These are phyloP conservation scores for Boloria selene DNA, from an alignment of 2,888 invertebrate genomes.

Conservation along the genomic window DNA sequence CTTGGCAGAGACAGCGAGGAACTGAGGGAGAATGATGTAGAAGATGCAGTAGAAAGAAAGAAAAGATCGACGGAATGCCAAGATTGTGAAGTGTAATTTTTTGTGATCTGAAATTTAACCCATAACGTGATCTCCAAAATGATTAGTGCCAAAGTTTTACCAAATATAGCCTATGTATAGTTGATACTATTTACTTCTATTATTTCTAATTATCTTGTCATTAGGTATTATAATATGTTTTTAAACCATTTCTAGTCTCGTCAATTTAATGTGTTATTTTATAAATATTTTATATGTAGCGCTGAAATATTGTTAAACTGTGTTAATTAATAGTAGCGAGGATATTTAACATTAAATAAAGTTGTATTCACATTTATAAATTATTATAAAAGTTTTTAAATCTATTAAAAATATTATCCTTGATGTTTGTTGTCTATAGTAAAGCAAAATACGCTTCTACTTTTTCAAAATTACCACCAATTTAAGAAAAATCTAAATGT, in stretches of 20 bases:
- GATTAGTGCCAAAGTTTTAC: conserved; percentile 43
- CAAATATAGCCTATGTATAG: conserved; percentile 21
- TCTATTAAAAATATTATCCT: conserved; percentile 29
- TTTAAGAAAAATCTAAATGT: not conserved
- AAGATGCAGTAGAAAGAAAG: conserved; percentile 59
- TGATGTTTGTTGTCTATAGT: conserved; percentile 29
- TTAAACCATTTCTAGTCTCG: not conserved
- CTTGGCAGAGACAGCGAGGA: conserved; percentile 73
- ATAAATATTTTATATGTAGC: not conserved
- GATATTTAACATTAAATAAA: conserved; percentile 16
- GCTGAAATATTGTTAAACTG: not conserved
- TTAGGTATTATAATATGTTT: not conserved
- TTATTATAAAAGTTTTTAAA: conserved; percentile 26
- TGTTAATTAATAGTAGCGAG: conserved; percentile 4
- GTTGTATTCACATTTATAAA: conserved; percentile 24
- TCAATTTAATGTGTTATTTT: conserved; percentile 2
- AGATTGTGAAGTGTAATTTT: conserved; percentile 67
- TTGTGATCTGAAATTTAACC: conserved; percentile 35
- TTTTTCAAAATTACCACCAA: not conserved
- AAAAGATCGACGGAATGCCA: conserved; percentile 64
- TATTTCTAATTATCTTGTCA: conserved; percentile 3
- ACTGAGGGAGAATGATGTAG: conserved; percentile 50
- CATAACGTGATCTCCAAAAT: conserved; percentile 31
- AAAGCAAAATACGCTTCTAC: conserved; percentile 39
- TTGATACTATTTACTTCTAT: not conserved